These are phyloP conservation scores for Brassicogethes aeneus DNA, from an alignment of 2,888 invertebrate genomes.

Conservation along the genomic window DNA sequence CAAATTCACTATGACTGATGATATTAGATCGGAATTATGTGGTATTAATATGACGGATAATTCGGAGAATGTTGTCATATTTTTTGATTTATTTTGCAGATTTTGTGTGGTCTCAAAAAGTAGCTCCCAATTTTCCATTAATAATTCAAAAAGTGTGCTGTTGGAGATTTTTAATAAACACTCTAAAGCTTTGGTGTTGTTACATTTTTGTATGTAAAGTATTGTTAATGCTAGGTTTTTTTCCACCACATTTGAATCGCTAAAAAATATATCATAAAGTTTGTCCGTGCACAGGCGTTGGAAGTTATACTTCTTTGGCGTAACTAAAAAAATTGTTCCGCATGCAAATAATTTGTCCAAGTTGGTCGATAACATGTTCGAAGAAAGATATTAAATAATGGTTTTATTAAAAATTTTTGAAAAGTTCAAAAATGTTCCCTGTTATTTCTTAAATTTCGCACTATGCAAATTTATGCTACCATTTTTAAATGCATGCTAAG, in stretches of 20 bases:
- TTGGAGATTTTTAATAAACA: slow-evolving; percentile 40
- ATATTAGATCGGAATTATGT: slow-evolving; percentile 41
- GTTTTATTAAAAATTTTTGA: no score
- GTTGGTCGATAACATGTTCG: no score
- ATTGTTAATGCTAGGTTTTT: slow-evolving; percentile 42
- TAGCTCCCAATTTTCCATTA: slow-evolving; percentile 43
- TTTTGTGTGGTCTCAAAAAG: slow-evolving; percentile 43
- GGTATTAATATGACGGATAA: slow-evolving; percentile 45
- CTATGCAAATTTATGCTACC: no score
- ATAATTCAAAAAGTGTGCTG: slow-evolving; percentile 35
- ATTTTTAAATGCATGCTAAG: no score
- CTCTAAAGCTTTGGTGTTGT: slow-evolving; percentile 41
- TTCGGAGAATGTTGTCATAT: slow-evolving; percentile 46
- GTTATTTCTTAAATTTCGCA: no score
- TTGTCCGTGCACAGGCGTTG: no score
- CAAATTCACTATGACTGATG: slow-evolving; percentile 42
- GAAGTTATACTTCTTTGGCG: no score
- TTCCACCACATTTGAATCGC: slow-evolving; percentile 34
- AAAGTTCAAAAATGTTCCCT: no score
- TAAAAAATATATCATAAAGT: no score
- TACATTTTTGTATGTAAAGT: slow-evolving; percentile 46
- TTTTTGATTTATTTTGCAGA: slow-evolving; percentile 31
- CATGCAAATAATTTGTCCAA: no score
- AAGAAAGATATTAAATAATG: no score
- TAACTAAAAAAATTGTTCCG: no score